Conservation (phyloP, 1,140 invertebrate genomes). For the Eumaeus atala region DNA sequence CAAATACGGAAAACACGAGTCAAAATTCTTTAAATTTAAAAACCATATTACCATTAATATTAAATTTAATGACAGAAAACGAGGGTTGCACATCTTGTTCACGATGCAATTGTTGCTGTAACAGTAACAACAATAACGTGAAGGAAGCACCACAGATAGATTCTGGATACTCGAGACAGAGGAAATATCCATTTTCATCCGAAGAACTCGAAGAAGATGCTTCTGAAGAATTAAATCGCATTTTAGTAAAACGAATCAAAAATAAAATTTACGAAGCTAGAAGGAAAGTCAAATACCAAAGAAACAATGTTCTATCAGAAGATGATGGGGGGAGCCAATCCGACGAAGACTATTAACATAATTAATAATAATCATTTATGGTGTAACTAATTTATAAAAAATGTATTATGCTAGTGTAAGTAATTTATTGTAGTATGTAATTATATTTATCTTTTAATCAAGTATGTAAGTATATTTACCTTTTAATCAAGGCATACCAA, state of each 20-base stretch:
- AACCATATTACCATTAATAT: slow-evolving; percentile 41
- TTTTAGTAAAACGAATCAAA: slow-evolving; percentile 19
- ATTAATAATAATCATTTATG: not conserved
- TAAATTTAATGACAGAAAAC: slow-evolving; percentile 43
- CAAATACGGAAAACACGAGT: slow-evolving; percentile 15
- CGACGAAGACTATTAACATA: slow-evolving; percentile 21
- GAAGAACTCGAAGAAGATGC: slow-evolving; percentile 20
- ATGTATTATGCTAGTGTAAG: slow-evolving; percentile 7
- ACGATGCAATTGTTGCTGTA: slow-evolving; percentile 25
- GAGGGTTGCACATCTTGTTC: slow-evolving; percentile 27
- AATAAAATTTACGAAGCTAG: slow-evolving; percentile 23
- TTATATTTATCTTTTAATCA: no score
- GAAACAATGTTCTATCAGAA: slow-evolving; percentile 9
- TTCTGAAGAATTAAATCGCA: slow-evolving; percentile 23
- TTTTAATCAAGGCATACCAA: no score
- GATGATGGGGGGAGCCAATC: slow-evolving; percentile 31
- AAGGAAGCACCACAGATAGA: slow-evolving; percentile 19
- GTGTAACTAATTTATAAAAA: not conserved
- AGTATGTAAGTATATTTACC: no score
- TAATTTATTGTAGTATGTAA: no score
- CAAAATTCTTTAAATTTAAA: slow-evolving; percentile 37
- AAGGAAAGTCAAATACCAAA: slow-evolving; percentile 17
- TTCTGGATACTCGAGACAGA: slow-evolving; percentile 33
- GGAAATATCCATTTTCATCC: slow-evolving; percentile 23
- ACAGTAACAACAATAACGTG: slow-evolving; percentile 6